Evolutionary conservation across 2,888 invertebrate species (phyloP).

Genomic region (Microctonus aethiopoides): DNA sequence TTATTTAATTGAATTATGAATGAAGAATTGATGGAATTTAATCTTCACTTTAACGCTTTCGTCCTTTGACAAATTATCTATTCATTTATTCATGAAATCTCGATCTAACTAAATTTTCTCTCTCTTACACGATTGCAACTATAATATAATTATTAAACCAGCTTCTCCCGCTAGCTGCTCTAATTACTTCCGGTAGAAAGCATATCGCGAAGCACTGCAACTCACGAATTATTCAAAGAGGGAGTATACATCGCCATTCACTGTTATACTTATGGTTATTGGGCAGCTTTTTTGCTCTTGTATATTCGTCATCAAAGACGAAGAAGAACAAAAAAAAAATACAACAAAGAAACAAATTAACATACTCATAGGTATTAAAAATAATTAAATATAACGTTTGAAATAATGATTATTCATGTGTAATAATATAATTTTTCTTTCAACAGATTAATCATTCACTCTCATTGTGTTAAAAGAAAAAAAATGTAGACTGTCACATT

Average conservation of each 20-base stretch:
- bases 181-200: slow-evolving; percentile 49
- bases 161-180: slow-evolving; percentile 36
- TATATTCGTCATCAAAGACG: neutral
- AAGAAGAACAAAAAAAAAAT: slow-evolving; percentile 11
- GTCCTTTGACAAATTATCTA: slow-evolving; percentile 24
- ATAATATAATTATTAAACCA: slow-evolving; percentile 32
- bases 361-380: too few species aligned
- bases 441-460: too few species aligned
- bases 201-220: slow-evolving; percentile 31
- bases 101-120: slow-evolving; percentile 4
- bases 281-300: neutral
- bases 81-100: slow-evolving; percentile 17
- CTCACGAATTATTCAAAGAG: neutral
- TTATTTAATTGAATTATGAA: neutral
- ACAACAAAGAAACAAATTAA: neutral
- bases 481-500: too few species aligned
- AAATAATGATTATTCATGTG: too few species aligned
- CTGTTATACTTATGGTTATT: neutral
- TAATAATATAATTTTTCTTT: too few species aligned
- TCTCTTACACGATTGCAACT: slow-evolving; percentile 15
- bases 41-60: slow-evolving; percentile 40
- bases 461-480: too few species aligned
- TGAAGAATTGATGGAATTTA: slow-evolving; percentile 5
- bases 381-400: too few species aligned
- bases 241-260: neutral